A percentile compares a stretch with the other conserved stretches of the same genome.
Conservation (phyloP, 1,140 invertebrate species). For the Calliopsis andreniformis region DNA sequence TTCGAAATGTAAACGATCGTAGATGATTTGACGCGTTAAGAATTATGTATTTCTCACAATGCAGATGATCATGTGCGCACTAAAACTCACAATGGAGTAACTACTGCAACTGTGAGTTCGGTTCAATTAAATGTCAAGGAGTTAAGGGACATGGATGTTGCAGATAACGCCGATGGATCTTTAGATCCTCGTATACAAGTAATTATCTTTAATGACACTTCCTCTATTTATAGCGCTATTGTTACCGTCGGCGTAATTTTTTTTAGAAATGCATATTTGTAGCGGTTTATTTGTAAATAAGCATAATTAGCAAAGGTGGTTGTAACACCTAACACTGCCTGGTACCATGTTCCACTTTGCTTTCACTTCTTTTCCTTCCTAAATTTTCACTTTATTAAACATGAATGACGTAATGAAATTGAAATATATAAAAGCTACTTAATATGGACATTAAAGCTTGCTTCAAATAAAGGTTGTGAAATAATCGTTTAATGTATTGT, state of each 20-base stretch:
- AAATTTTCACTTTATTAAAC: background rate
- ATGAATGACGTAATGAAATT: background rate
- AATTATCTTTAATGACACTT: slow-evolving; percentile 36
- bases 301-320: slow-evolving; percentile 15
- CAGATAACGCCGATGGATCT: slow-evolving; percentile 76
- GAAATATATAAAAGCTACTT: background rate
- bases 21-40: background rate
- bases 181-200: slow-evolving; percentile 80
- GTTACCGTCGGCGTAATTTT: background rate
- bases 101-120: background rate
- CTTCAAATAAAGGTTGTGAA: background rate
- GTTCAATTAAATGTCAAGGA: slow-evolving; percentile 69
- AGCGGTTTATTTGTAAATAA: slow-evolving; percentile 31
- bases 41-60: background rate
- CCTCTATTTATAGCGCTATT: background rate
- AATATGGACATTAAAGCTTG: background rate
- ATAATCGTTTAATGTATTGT: background rate
- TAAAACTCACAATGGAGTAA: background rate
- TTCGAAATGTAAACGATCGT: slow-evolving; percentile 14
- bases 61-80: background rate
- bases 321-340: slow-evolving; percentile 71
- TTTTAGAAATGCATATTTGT: background rate
- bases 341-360: slow-evolving; percentile 77
- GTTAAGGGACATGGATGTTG: slow-evolving; percentile 77
- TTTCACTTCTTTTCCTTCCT: slow-evolving; percentile 51